Conservation (phyloP, 2,888 invertebrate species). For the Hyles lineata region DNA sequence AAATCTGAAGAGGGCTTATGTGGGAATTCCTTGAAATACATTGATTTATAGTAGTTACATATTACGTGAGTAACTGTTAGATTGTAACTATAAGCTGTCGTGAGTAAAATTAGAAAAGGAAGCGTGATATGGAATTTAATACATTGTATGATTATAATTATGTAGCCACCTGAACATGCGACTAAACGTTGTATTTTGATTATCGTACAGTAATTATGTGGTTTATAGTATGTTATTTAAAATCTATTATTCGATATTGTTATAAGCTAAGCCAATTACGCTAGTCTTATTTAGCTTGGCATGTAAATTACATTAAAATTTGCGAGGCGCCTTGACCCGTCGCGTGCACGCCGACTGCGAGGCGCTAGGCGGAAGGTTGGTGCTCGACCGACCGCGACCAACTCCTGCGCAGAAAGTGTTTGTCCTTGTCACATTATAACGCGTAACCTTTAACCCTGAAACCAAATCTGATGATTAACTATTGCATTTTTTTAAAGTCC, state of each 20-base stretch:
- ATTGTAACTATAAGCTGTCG: constrained; percentile 7
- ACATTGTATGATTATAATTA: background rate
- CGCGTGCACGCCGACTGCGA: constrained; percentile 51
- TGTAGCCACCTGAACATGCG: background rate
- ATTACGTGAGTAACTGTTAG: background rate
- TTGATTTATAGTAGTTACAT: background rate
- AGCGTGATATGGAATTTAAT: background rate
- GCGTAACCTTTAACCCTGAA: constrained; percentile 69
- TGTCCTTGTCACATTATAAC: constrained; percentile 74
- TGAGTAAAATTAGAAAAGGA: background rate
- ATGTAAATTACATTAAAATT: constrained; percentile 59
- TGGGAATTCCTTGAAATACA: background rate
- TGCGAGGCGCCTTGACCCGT: constrained; percentile 68
- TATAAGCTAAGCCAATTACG: constrained; percentile 25
- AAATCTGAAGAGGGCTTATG: background rate
- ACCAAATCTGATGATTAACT: constrained; percentile 41
- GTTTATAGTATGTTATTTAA: constrained; percentile 7
- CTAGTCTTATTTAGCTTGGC: constrained; percentile 39
- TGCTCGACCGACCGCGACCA: constrained; percentile 69
- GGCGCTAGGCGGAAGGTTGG: constrained; percentile 76
- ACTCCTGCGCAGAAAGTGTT: constrained; percentile 81
- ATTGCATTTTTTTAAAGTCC: constrained; percentile 16
- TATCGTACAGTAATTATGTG: background rate
- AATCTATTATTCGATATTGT: constrained; percentile 16
- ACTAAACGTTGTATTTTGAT: constrained; percentile 15